Conservation (phyloP, 2,888 invertebrate genomes). For the Salpingus planirostris region DNA sequence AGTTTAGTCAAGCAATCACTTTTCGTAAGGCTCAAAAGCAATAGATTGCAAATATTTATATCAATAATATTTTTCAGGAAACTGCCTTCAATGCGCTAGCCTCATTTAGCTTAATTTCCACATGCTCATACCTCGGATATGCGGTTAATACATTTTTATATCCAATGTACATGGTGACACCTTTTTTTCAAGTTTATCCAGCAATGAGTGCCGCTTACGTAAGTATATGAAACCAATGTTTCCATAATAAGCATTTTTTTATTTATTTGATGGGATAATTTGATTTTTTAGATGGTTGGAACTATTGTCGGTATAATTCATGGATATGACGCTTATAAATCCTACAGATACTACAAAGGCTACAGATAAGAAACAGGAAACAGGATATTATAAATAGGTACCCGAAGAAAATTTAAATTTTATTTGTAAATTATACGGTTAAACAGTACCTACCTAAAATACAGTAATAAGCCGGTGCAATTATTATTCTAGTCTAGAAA, state of each 20-base stretch:
- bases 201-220: slow-evolving; percentile 83
- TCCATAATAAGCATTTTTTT: slow-evolving; percentile 3
- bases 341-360: slow-evolving; percentile 59
- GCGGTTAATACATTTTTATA: slow-evolving; percentile 69
- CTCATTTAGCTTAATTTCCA: slow-evolving; percentile 67
- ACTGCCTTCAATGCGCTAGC: slow-evolving; percentile 69
- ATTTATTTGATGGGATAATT: no score
- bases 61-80: slow-evolving; percentile 68
- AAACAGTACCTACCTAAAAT: no score
- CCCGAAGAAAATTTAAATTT: no score
- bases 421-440: no score
- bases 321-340: slow-evolving; percentile 69
- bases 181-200: slow-evolving; percentile 76
- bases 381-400: no score
- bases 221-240: slow-evolving; percentile 40
- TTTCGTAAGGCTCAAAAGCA: slow-evolving; percentile 59
- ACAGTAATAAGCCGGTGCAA: no score
- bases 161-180: slow-evolving; percentile 63
- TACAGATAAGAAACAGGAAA: slow-evolving; percentile 41
- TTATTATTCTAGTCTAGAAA: no score
- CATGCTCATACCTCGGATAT: slow-evolving; percentile 72
- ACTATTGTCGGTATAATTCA: slow-evolving; percentile 66
- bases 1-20: slow-evolving; percentile 69
- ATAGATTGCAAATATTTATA: slow-evolving; percentile 4
- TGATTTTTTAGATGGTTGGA: slow-evolving; percentile 67